A percentile compares a stretch with the other conserved stretches of the same genome.
phyloP scores from a whole-genome alignment of 2,113 vertebrate genomes.

The Pycnonotus jocosus region DNA sequence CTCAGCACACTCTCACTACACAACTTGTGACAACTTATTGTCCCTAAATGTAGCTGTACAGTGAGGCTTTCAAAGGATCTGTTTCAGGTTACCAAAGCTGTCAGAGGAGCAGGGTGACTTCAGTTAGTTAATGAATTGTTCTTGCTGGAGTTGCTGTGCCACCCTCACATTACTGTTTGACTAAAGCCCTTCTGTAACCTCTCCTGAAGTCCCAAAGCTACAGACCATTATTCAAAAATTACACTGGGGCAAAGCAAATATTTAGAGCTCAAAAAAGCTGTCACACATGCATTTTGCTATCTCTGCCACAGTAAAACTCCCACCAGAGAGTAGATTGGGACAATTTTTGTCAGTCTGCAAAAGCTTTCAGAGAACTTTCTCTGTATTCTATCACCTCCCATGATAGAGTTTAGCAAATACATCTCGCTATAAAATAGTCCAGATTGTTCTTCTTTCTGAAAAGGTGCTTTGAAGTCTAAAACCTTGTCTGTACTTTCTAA shows the following conservation, averaged over 20 bases:
- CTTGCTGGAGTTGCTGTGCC: not conserved
- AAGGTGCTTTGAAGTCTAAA: not conserved
- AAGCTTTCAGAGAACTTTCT: not conserved
- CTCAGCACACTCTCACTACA: not conserved
- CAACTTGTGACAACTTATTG: not conserved
- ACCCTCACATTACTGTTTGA: not conserved
- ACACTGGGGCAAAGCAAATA: not conserved
- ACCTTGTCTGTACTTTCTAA: not conserved
- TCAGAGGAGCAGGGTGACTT: not conserved
- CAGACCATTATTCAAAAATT: not conserved
- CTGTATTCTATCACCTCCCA: not conserved
- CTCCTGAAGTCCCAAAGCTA: not conserved
- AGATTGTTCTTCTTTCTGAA: not conserved
- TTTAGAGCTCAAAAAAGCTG: not conserved
- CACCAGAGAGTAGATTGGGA: not conserved
- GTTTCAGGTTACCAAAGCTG: not conserved
- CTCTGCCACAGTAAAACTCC: not conserved
- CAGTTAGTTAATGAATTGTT: not conserved
- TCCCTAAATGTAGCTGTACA: not conserved
- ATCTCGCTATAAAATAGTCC: not conserved
- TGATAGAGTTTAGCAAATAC: not conserved
- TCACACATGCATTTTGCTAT: not conserved
- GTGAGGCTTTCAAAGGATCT: not conserved
- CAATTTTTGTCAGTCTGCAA: not conserved
- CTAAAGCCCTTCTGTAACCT: not conserved